Evolutionary conservation across 2,113 vertebrate genomes (phyloP).

Genomic region (Corythornis madagascariensis): DNA sequence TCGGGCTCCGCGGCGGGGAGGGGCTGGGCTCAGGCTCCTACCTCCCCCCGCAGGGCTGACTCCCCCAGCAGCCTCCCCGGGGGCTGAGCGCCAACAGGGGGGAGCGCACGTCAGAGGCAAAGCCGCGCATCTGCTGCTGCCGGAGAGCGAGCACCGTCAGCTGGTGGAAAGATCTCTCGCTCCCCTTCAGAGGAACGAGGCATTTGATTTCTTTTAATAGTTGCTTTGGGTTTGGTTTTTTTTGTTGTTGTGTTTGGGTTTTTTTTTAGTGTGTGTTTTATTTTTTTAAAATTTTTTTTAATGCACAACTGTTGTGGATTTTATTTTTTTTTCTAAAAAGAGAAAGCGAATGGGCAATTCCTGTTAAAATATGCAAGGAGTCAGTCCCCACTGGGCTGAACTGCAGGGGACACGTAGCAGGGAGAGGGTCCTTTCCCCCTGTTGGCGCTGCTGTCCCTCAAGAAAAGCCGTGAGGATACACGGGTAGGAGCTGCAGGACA

Average conservation of each 20-base stretch:
- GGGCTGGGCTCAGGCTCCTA: conserved; percentile 8
- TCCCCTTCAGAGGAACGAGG: background rate
- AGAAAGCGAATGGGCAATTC: background rate
- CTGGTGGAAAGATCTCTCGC: background rate
- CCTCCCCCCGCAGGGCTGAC: background rate
- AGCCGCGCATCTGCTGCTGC: conserved; percentile 13
- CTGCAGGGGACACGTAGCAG: background rate
- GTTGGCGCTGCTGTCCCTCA: background rate
- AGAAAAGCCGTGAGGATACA: background rate
- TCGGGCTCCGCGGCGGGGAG: background rate
- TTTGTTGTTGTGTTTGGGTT: no score
- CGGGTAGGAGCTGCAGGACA: background rate
- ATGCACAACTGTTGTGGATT: background rate
- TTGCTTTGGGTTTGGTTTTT: background rate
- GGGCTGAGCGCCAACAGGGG: background rate
- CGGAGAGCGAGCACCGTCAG: conserved; percentile 15
- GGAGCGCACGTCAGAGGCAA: background rate
- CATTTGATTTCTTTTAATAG: background rate
- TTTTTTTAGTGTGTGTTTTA: no score
- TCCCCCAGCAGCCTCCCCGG: background rate
- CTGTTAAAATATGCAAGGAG: background rate
- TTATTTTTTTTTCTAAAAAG: background rate
- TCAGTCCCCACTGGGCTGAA: background rate
- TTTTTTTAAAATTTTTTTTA: no score
- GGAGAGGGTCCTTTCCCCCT: conserved; percentile 1